Evolutionary conservation across 2,113 vertebrate genomes (phyloP).

Genomic region (Corapipo altera): DNA sequence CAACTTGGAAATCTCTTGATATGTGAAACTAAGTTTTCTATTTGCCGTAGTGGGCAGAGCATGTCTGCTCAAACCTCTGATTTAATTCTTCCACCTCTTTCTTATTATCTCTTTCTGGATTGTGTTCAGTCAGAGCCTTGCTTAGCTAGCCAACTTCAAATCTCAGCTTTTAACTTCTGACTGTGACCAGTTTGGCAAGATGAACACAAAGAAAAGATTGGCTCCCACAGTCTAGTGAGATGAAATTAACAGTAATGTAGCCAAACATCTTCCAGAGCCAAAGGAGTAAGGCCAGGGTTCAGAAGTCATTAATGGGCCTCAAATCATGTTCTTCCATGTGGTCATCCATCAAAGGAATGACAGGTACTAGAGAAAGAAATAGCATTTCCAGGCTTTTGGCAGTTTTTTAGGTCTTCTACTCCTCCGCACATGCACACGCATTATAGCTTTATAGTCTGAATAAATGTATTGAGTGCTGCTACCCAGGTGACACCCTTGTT

Average conservation of each 20-base stretch:
- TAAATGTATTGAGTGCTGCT: not conserved
- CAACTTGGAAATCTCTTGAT: not conserved
- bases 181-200: not conserved
- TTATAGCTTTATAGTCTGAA: not conserved
- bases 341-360: not conserved
- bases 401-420: accelerated
- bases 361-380: not conserved
- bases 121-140: not conserved
- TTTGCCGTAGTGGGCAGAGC: not conserved
- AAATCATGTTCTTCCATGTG: not conserved
- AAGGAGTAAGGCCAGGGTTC: not conserved
- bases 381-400: not conserved
- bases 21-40: not conserved
- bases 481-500: not conserved
- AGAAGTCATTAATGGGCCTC: not conserved
- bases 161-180: not conserved
- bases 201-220: not conserved
- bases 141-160: not conserved
- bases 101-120: not conserved
- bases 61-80: not conserved
- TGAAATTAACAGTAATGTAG: not conserved
- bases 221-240: not conserved
- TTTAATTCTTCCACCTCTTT: not conserved
- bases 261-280: not conserved
- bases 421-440: not conserved